Percentiles rank a stretch among this genome's conserved stretches.
phyloP scores from a whole-genome alignment of 2,888 invertebrate species.

The Cryptocephalus primarius region DNA sequence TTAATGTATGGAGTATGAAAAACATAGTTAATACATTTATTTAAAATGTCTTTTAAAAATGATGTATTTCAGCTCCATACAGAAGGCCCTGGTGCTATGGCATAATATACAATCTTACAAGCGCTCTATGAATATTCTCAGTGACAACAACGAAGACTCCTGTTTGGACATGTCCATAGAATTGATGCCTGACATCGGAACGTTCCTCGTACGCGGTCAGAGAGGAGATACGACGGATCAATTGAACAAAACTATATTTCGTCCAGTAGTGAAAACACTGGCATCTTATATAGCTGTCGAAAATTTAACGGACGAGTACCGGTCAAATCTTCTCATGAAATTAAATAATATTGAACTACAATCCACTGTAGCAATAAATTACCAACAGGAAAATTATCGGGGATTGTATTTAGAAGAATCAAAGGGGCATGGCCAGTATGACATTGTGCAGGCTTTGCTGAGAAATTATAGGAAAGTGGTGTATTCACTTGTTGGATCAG shows the following conservation, averaged over 20 bases:
- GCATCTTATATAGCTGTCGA: too few relatives aligned
- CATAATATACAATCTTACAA: constrained; percentile 5
- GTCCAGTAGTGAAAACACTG: too few relatives aligned
- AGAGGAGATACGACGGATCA: neutral
- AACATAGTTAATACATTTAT: too few relatives aligned
- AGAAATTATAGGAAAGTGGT: constrained; percentile 2
- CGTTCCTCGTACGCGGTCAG: constrained; percentile 1
- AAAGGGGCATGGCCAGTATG: neutral
- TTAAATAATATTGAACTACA: constrained; percentile 2
- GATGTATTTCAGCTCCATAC: constrained; percentile 2
- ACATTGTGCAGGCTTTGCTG: neutral
- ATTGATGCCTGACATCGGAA: constrained; percentile 7
- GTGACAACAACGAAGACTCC: neutral
- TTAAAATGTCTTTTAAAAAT: too few relatives aligned
- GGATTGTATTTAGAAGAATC: constrained; percentile 1
- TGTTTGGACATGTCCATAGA: constrained; percentile 4
- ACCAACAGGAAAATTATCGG: neutral
- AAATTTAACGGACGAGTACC: neutral
- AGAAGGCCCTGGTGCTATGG: constrained; percentile 5
- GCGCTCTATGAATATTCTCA: constrained; percentile 1
- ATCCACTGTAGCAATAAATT: neutral
- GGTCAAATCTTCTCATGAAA: neutral
- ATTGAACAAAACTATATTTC: too few relatives aligned
- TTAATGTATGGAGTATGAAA: too few relatives aligned
- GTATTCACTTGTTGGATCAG: neutral